Evolutionary conservation across 2,797 vertebrate species (phyloP), one percentile per base, ranked within the genome.

Genomic region (Hyperoplus lanceolatus): DNA sequence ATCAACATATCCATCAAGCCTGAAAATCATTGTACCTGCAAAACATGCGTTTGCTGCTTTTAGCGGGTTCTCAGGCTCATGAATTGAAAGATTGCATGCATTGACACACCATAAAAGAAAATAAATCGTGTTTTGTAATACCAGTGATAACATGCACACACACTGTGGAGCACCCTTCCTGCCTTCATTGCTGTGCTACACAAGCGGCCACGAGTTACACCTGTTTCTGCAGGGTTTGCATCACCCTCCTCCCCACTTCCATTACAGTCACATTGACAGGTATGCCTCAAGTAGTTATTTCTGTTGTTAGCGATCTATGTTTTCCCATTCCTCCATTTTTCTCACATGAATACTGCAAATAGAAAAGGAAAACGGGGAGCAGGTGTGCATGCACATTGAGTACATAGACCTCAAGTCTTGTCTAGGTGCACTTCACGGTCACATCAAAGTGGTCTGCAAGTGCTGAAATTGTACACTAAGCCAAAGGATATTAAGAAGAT

Each of bases 31-130:
- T 65, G 49, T 21, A 70, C 51, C 69, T 10, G 0, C 42, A 85
- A 21, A 65, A 55, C 42, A 65, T 6, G 0, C 53, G 55, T 73
- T 73, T 70, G 38, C 50, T 82, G 79, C 51, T 69, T 84, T 76
- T 81, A 61, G 70, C 54, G 49, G 57, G 51, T 77, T 83, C 67
- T 77, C 50, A 51, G 38, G 74, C 61, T 70, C 79, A 41, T 66
- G 49, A 79, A 85, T 87, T 83, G 82, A 88, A 79, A 87, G 86
- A 76, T 88, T 50, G 76, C 71, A 87, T 58, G 41, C 53, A 80
- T 63, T 86, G 87, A 82, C 87, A 85, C 82, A 75, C 69, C 66
- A 75, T 86, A 83, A 86, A 76, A 82, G 69, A 84, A 85, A 76
- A 77, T 70, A 65, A 72, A 90, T 56, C 6, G 0, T 57, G 53